Conservation (phyloP, 2,113 vertebrate genomes). For the Crocuta crocuta region DNA sequence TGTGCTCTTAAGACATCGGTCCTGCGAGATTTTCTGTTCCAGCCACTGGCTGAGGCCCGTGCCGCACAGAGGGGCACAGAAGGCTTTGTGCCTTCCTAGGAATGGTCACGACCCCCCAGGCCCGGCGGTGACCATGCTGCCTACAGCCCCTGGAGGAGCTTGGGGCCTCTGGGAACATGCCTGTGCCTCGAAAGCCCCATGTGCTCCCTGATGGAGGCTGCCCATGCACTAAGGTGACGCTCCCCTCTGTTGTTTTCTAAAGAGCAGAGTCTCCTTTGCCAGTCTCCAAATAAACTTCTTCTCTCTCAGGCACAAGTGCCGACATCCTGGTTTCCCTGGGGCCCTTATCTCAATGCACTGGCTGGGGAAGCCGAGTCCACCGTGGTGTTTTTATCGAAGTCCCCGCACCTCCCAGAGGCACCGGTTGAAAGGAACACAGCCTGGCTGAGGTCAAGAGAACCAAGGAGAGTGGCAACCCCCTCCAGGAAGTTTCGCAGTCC, state of each 20-base stretch:
- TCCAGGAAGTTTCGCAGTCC: neutral
- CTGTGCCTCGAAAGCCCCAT: conserved; percentile 11
- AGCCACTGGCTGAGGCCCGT: neutral
- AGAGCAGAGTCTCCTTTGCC: conserved; percentile 46
- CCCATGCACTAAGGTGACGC: neutral
- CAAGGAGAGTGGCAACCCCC: neutral
- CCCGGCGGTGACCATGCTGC: neutral
- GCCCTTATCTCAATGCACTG: neutral
- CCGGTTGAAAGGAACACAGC: neutral
- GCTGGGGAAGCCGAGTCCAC: neutral
- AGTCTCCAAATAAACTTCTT: conserved; percentile 2
- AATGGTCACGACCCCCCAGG: neutral
- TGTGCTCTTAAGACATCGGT: neutral
- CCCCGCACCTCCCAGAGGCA: neutral
- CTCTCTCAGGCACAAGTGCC: conserved; percentile 54
- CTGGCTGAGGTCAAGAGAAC: neutral
- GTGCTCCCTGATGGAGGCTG: conserved; percentile 26
- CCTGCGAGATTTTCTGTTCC: neutral
- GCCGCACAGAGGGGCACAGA: neutral
- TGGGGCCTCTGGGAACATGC: conserved; percentile 10
- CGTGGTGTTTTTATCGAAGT: neutral
- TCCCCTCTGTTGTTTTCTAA: conserved; percentile 45
- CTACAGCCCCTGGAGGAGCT: neutral
- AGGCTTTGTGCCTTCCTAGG: neutral
- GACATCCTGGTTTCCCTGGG: neutral